phyloP scores from a whole-genome alignment of 2,797 vertebrate genomes.

The Sorex maritimensis region DNA sequence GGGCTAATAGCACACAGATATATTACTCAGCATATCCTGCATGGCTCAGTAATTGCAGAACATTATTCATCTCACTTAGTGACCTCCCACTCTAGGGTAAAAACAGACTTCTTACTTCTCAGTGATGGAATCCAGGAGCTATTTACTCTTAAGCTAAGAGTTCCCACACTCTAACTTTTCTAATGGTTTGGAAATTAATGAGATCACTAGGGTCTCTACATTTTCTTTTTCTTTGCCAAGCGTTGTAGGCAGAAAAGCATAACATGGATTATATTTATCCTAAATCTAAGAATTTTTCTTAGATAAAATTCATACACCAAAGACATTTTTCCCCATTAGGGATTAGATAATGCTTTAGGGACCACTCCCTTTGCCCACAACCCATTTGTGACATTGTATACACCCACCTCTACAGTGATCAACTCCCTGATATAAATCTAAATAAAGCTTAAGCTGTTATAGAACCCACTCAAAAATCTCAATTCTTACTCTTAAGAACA shows the following conservation, averaged over 20 bases:
- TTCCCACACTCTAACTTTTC: constrained; percentile 46
- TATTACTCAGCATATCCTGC: constrained; percentile 70
- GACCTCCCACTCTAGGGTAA: constrained; percentile 52
- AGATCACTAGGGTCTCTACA: constrained; percentile 6
- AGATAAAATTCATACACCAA: neutral
- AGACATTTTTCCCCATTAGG: neutral
- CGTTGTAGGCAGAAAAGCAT: neutral
- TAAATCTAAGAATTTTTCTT: constrained; percentile 19
- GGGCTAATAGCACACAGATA: constrained; percentile 65
- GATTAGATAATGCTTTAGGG: neutral
- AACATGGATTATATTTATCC: neutral
- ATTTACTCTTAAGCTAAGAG: constrained; percentile 43
- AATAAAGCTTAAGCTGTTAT: neutral
- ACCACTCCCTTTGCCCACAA: neutral
- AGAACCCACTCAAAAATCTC: neutral
- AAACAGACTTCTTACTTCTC: constrained; percentile 71
- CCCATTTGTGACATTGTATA: neutral
- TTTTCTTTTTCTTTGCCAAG: constrained; percentile 36
- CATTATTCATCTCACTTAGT: constrained; percentile 69
- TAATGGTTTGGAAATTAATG: constrained; percentile 61
- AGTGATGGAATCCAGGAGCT: constrained; percentile 51
- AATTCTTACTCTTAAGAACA: neutral
- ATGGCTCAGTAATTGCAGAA: constrained; percentile 67
- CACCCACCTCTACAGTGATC: neutral
- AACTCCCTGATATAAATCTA: neutral